These are phyloP conservation scores for Chrysolina oricalcia DNA, from an alignment of 2,888 invertebrate species.

Conservation along the genomic window DNA sequence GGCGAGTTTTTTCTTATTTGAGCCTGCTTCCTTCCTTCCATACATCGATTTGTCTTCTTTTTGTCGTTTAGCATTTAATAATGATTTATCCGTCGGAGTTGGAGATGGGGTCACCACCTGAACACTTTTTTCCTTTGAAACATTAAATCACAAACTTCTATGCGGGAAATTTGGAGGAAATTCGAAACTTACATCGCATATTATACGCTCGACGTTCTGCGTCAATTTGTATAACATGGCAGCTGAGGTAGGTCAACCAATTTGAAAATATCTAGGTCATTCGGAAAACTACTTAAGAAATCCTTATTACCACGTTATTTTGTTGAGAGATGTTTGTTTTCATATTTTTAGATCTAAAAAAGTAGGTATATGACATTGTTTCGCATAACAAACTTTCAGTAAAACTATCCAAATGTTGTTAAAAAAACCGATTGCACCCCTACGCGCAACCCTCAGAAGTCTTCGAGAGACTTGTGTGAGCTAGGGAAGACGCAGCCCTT, in stretches of 20 bases:
- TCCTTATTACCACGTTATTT: no score
- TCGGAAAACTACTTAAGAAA: no score
- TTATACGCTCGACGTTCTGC: not conserved
- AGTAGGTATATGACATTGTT: no score
- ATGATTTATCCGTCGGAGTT: conserved; percentile 66
- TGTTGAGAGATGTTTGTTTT: no score
- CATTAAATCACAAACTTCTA: conserved; percentile 44
- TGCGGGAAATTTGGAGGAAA: conserved; percentile 21
- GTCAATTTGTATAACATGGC: not conserved
- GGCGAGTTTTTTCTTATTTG: conserved; percentile 67
- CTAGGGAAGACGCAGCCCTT: no score
- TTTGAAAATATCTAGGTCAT: no score
- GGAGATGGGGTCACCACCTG: conserved; percentile 61
- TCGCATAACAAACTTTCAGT: no score
- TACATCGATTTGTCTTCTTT: conserved; percentile 71
- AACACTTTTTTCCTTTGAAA: conserved; percentile 50
- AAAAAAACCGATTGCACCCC: no score
- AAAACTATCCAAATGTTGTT: no score
- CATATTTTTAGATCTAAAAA: no score
- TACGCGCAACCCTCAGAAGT: no score
- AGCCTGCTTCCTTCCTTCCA: conserved; percentile 68
- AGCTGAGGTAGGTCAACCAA: not conserved
- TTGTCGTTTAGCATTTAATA: conserved; percentile 71
- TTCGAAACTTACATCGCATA: conserved; percentile 12
- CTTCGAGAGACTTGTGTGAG: no score